Percentiles rank a stretch among this genome's conserved stretches.
Evolutionary conservation across 1,140 invertebrate genomes (phyloP).

Genomic region (Drosophila ogumai): DNA sequence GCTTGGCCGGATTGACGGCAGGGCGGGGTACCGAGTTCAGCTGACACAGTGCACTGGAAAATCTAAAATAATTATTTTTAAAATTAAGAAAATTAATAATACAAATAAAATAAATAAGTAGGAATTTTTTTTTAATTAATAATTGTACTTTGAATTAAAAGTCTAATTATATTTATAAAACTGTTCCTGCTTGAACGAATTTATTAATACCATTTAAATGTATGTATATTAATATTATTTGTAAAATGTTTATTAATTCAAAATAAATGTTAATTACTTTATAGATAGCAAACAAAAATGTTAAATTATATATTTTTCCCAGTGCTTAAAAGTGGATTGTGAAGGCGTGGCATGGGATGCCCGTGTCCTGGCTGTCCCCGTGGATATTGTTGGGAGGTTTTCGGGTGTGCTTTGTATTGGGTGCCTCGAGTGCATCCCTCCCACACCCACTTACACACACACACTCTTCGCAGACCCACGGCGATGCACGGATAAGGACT

Average conservation of each 20-base stretch:
- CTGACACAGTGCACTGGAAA: slow-evolving; percentile 5
- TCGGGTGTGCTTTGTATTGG: slow-evolving; percentile 12
- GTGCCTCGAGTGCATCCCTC: slow-evolving; percentile 1
- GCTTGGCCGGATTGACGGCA: slow-evolving; percentile 11
- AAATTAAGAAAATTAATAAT: neutral
- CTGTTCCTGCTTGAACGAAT: neutral
- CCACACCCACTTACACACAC: slow-evolving; percentile 5
- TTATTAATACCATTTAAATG: neutral
- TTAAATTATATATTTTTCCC: neutral
- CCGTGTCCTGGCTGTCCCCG: slow-evolving; percentile 8
- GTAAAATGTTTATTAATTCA: neutral
- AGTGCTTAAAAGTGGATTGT: slow-evolving; percentile 16
- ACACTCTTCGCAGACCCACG: slow-evolving; percentile 6
- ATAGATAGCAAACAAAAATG: neutral
- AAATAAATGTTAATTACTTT: neutral
- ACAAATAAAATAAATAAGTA: neutral
- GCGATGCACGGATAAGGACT: slow-evolving; percentile 14
- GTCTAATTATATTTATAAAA: too few relatives aligned
- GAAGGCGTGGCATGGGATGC: neutral
- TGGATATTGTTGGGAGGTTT: slow-evolving; percentile 18
- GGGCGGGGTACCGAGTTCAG: neutral
- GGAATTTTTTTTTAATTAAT: too few relatives aligned
- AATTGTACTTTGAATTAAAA: neutral
- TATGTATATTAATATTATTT: neutral
- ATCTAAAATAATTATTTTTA: neutral